Evolutionary conservation across 2,113 vertebrate species (phyloP).

Genomic region (Ailurus styani): DNA sequence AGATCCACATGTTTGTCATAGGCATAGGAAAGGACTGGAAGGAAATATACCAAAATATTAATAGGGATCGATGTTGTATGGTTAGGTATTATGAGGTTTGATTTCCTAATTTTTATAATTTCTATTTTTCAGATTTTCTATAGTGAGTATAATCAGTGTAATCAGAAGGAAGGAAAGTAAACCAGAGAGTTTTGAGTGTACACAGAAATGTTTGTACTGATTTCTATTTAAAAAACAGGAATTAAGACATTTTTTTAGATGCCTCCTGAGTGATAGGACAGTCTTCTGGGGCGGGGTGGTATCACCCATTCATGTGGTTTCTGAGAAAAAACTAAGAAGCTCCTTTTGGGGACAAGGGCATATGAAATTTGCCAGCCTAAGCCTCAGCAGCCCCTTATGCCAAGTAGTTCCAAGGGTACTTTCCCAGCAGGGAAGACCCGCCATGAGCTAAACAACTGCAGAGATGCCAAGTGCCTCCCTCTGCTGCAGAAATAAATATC

Average conservation of each 20-base stretch:
- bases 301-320: not conserved
- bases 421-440: not conserved
- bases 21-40: not conserved
- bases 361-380: not conserved
- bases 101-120: conserved; percentile 8
- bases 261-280: not conserved
- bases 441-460: not conserved
- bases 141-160: not conserved
- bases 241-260: not conserved
- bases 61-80: not conserved
- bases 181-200: not conserved
- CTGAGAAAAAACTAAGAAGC: not conserved
- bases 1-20: conserved; percentile 11
- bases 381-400: not conserved
- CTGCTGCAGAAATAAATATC: not conserved
- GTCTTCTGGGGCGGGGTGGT: not conserved
- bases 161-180: not conserved
- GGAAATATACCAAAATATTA: not conserved
- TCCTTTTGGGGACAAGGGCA: not conserved
- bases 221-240: not conserved
- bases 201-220: not conserved
- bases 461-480: not conserved
- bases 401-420: not conserved
- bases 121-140: not conserved
- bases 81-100: not conserved